Conservation (phyloP, 1,140 invertebrate genomes). For the Melanaphis sacchari region DNA sequence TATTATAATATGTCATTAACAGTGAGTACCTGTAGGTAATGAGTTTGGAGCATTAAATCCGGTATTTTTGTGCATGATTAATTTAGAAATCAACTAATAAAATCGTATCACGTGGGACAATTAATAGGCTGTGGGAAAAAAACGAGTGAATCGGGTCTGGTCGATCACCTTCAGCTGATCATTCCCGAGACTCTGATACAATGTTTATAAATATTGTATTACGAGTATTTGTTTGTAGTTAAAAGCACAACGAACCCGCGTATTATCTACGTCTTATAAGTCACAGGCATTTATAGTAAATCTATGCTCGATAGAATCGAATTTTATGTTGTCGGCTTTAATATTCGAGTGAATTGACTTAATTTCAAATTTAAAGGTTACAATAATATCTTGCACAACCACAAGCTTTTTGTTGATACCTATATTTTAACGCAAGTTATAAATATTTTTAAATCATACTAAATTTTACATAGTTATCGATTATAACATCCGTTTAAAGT, state of each 20-base stretch:
- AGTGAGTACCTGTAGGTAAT: background rate
- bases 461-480: background rate
- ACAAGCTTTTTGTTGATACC: background rate
- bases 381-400: background rate
- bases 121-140: background rate
- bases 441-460: background rate
- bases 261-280: too few relatives aligned
- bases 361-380: background rate
- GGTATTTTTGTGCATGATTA: background rate
- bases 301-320: background rate
- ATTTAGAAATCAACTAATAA: slow-evolving; percentile 14
- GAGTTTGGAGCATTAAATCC: background rate
- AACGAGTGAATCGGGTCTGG: background rate
- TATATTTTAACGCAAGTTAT: background rate
- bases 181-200: background rate
- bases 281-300: background rate
- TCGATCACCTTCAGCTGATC: background rate
- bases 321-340: background rate
- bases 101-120: background rate
- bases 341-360: background rate
- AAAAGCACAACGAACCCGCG: background rate
- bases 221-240: background rate
- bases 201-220: background rate
- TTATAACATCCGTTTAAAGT: background rate
- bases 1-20: background rate